Base-by-base conservation (phyloP, 1,140 invertebrate genomes). In the Drosophila funebris region DNA sequence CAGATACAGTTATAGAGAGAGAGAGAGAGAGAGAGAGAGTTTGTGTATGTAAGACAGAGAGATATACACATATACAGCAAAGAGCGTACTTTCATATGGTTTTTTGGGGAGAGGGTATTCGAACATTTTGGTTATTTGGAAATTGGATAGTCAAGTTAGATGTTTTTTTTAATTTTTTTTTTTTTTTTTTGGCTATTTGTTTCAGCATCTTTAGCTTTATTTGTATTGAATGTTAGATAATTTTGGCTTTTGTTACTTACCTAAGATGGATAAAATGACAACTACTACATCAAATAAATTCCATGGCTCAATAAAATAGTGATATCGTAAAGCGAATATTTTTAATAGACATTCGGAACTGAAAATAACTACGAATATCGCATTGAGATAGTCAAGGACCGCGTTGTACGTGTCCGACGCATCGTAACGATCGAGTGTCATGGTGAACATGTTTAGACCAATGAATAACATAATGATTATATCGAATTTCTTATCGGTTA, bases 381-480 rank as follows among this genome's bases (percentile, higher is more conserved):
- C 96, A 93, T 99, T 99, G 75, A 99, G 94, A 93, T 96, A 96
- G 91, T 97, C 96, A 74, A 99, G 93, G 56, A 97, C 95, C 73
- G 94, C 93, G 84, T 95, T 96, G 93, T 97, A 98, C 37, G 95
- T 95, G 54, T 95, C 94, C 39, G 95, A 94, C 92, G 98, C 97
- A 90, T 97, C 95, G 92, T 99, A 98, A 93, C 98, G 97, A 93
- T 99, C 98, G 93, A 99, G 93, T 53, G 97, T 98, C 98, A 99
- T 99, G 56, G 98, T 98, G 74, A 99, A 94, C 98, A 99, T 99
- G 93, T 99, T 99, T 64, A 99, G 92, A 81, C 97, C 97, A 91
- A 99, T 99, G 93, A 99, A 98, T 93, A 99, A 95, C 98, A 99
- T 99, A 92, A 99, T 99, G 88, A 98, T 95, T 96, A 99, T 99